Conservation (phyloP, 2,113 vertebrate genomes). For the Salvelinus namaycush region DNA sequence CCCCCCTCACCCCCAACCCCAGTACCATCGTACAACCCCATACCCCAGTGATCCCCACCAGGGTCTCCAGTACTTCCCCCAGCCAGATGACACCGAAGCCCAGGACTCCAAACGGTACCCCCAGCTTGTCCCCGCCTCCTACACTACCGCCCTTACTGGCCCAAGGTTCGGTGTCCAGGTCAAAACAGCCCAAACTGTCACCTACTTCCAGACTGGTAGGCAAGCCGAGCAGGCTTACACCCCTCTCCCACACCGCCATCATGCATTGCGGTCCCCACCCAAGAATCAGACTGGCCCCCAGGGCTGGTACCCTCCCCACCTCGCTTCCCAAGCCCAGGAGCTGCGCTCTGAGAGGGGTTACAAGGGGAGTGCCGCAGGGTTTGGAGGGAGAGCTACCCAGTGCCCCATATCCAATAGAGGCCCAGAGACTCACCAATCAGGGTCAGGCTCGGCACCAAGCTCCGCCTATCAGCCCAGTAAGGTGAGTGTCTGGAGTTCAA, state of each 20-base stretch:
- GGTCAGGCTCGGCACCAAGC: slow-evolving; percentile 41
- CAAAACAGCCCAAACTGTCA: slow-evolving; percentile 85
- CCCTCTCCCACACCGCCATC: slow-evolving; percentile 73
- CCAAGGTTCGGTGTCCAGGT: slow-evolving; percentile 86
- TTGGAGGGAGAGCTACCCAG: slow-evolving; percentile 55
- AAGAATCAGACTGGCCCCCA: slow-evolving; percentile 53
- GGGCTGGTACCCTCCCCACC: slow-evolving; percentile 70
- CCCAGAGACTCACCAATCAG: slow-evolving; percentile 55
- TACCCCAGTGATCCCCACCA: slow-evolving; percentile 54
- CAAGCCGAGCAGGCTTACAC: slow-evolving; percentile 79
- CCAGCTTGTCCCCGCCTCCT: slow-evolving; percentile 83
- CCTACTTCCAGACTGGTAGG: slow-evolving; percentile 74
- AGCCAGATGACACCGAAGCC: slow-evolving; percentile 65
- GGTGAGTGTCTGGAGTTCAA: slow-evolving; percentile 47
- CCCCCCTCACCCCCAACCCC: slow-evolving; percentile 56
- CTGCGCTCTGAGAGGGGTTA: slow-evolving; percentile 60
- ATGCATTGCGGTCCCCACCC: slow-evolving; percentile 54
- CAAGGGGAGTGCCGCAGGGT: slow-evolving; percentile 54
- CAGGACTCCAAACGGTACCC: slow-evolving; percentile 64
- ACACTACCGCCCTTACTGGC: slow-evolving; percentile 79
- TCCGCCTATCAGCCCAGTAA: slow-evolving; percentile 64
- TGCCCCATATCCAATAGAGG: slow-evolving; percentile 55
- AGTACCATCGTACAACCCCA: slow-evolving; percentile 49
- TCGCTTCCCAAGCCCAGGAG: slow-evolving; percentile 58
- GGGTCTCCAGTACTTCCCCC: slow-evolving; percentile 56